Percentiles rank a stretch among this genome's conserved stretches.
Conservation (phyloP, 2,797 vertebrate species). For the Thripadectes ignobilis region DNA sequence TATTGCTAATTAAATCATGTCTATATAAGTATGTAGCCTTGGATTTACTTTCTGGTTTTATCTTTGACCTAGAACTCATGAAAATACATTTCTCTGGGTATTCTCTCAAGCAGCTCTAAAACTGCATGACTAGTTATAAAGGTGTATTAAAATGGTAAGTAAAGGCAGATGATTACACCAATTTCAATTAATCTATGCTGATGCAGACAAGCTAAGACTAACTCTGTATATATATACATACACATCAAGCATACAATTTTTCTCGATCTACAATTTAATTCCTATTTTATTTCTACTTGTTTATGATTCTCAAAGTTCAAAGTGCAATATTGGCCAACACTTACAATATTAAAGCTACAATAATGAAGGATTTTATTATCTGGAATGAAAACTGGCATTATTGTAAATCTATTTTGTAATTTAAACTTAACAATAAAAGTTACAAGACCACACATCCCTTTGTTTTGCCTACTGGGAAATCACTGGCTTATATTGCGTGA, state of each 20-base stretch:
- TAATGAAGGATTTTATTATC: background rate
- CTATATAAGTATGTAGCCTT: background rate
- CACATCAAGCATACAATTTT: background rate
- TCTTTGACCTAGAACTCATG: background rate
- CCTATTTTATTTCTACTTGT: background rate
- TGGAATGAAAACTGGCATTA: background rate
- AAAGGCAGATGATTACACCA: background rate
- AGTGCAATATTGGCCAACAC: background rate
- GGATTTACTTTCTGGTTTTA: background rate
- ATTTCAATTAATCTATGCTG: background rate
- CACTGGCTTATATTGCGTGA: background rate
- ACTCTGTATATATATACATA: background rate
- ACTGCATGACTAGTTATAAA: background rate
- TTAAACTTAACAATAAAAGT: background rate
- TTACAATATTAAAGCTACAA: background rate
- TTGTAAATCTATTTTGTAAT: background rate
- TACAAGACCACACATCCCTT: constrained; percentile 13
- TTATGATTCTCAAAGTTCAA: background rate
- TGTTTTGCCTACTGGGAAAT: background rate
- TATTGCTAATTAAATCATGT: background rate
- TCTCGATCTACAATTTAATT: background rate
- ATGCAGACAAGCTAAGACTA: background rate
- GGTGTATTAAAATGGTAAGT: background rate
- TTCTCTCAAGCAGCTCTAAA: background rate
- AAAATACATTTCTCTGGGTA: background rate